Evolutionary conservation across 2,113 vertebrate species (phyloP).

Genomic region (Empidonax alnorum): DNA sequence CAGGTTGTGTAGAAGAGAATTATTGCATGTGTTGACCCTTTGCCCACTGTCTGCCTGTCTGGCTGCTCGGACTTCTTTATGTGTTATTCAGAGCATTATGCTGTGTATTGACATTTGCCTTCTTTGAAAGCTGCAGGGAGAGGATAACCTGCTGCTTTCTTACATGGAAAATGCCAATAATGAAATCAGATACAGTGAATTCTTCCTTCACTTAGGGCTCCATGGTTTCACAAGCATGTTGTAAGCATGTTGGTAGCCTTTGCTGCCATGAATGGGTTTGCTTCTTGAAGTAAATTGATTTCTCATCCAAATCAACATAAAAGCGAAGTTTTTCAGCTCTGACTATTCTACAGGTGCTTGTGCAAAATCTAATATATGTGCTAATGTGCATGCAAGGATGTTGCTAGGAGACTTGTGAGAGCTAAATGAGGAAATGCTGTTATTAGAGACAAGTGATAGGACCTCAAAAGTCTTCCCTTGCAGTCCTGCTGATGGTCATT

Average conservation of each 20-base stretch:
- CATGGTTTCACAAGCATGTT: background rate
- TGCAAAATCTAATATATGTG: conserved; percentile 34
- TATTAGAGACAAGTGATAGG: background rate
- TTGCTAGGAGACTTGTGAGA: conserved; percentile 68
- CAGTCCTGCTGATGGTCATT: background rate
- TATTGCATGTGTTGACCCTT: background rate
- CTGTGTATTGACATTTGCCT: background rate
- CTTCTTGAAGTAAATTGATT: conserved; percentile 27
- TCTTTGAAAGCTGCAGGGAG: conserved; percentile 19
- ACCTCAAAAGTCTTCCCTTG: background rate
- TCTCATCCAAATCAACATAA: background rate
- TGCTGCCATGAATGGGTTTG: background rate
- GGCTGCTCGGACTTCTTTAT: background rate
- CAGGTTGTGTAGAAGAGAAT: background rate
- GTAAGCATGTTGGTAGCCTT: background rate
- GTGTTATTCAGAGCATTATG: background rate
- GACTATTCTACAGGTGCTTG: conserved; percentile 46
- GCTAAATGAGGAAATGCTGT: conserved; percentile 52
- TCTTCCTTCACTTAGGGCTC: background rate
- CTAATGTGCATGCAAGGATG: conserved; percentile 16
- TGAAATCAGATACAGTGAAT: background rate
- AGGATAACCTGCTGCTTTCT: background rate
- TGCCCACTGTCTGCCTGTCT: background rate
- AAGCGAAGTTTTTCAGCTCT: conserved; percentile 19
- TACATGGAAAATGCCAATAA: background rate